Conservation (phyloP, 2,888 invertebrate species). For the Euzetes globulus region DNA sequence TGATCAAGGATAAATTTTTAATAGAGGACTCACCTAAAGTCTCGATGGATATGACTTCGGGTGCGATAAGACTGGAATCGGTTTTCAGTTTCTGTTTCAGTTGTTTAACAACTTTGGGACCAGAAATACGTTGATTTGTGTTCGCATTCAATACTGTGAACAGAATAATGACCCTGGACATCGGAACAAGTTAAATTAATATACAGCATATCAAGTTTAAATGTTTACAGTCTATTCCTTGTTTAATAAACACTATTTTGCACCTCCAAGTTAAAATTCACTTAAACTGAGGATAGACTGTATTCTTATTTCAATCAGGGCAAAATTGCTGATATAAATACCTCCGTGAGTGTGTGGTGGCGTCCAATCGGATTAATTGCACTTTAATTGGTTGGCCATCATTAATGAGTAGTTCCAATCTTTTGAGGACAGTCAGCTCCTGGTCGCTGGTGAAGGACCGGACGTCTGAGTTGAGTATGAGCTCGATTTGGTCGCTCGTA, state of each 20-base stretch:
- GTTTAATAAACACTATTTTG: too few relatives aligned
- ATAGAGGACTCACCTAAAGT: constrained; percentile 58
- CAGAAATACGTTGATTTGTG: constrained; percentile 49
- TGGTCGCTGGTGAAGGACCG: constrained; percentile 61
- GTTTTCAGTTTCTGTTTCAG: constrained; percentile 62
- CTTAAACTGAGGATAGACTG: too few relatives aligned
- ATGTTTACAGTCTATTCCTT: too few relatives aligned
- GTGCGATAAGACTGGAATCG: constrained; percentile 62
- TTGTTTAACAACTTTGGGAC: constrained; percentile 59
- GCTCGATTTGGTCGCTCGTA: constrained; percentile 66
- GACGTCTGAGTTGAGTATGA: constrained; percentile 69
- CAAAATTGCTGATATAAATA: constrained; percentile 39
- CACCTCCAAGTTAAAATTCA: too few relatives aligned
- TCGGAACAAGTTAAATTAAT: too few relatives aligned
- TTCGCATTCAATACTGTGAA: constrained; percentile 43
- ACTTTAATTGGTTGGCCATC: constrained; percentile 48
- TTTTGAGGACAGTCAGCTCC: constrained; percentile 63
- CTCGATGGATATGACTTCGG: constrained; percentile 68
- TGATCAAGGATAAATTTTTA: too few relatives aligned
- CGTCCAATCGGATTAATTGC: constrained; percentile 53
- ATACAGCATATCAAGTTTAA: too few relatives aligned
- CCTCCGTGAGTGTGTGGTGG: constrained; percentile 50
- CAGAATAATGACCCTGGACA: constrained; percentile 46
- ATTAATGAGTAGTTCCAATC: constrained; percentile 62
- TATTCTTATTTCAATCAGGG: too few relatives aligned